phyloP scores from a whole-genome alignment of 2,797 vertebrate species.

The Pangasius djambal region DNA sequence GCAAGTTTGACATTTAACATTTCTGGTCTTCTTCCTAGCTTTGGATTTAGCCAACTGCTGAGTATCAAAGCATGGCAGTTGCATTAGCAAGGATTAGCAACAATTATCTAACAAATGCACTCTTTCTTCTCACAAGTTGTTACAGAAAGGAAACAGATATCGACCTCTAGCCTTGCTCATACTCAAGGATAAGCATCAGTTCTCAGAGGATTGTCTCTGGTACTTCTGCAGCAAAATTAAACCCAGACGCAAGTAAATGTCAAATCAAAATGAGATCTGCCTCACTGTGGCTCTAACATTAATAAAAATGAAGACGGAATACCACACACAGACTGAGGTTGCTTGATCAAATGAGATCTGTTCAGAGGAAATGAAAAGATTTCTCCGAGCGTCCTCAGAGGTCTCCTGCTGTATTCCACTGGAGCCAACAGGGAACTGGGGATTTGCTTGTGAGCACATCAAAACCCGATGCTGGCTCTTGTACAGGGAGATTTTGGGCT shows the following conservation, averaged over 20 bases:
- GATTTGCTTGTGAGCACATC: conserved; percentile 70
- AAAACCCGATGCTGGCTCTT: conserved; percentile 59
- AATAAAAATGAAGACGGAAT: conserved; percentile 80
- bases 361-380: conserved; percentile 81
- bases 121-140: not conserved
- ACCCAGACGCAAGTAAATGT: conserved; percentile 82
- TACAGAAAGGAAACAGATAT: conserved; percentile 9
- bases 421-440: conserved; percentile 70
- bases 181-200: conserved; percentile 17
- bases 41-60: not conserved
- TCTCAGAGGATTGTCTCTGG: conserved; percentile 27
- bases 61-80: not conserved
- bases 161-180: conserved; percentile 4
- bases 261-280: conserved; percentile 83
- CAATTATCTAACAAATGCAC: conserved; percentile 18
- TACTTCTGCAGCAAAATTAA: conserved; percentile 72
- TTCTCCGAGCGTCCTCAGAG: conserved; percentile 67
- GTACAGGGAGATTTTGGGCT: conserved; percentile 58
- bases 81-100: not conserved
- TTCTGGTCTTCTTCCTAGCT: not conserved
- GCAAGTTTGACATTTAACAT: conserved; percentile 1
- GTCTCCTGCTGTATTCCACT: conserved; percentile 65
- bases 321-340: conserved; percentile 71
- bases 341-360: conserved; percentile 77
- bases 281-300: conserved; percentile 73